Evolutionary conservation across 1,140 invertebrate genomes (phyloP).

Genomic region (Asobara japonica): DNA sequence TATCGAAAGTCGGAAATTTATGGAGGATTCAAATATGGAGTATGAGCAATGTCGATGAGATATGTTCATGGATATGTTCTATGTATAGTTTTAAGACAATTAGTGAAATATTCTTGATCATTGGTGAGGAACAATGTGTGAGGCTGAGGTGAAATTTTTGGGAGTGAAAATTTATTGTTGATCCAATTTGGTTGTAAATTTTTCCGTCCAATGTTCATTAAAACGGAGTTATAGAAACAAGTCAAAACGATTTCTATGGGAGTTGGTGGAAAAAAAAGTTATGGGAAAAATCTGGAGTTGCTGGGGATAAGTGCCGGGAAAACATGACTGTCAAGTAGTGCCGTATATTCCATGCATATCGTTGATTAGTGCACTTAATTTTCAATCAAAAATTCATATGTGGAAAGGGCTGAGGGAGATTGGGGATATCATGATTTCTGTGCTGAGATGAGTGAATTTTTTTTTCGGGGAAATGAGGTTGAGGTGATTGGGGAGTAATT

Average conservation of each 20-base stretch:
- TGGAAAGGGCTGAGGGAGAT: background rate
- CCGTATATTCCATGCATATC: constrained; percentile 7
- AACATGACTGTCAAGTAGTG: background rate
- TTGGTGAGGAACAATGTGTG: too few relatives aligned
- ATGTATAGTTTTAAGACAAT: too few relatives aligned
- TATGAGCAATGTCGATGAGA: background rate
- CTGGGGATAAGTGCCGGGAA: background rate
- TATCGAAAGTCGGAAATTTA: background rate
- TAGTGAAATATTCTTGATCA: background rate
- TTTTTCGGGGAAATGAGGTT: background rate
- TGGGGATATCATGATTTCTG: background rate
- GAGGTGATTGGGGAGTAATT: background rate
- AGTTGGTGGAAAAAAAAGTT: too few relatives aligned
- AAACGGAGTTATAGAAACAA: too few relatives aligned
- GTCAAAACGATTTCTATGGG: too few relatives aligned
- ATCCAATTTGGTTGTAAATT: background rate
- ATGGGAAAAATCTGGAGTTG: too few relatives aligned
- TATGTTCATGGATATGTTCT: background rate
- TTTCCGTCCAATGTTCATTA: background rate
- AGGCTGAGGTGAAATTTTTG: too few relatives aligned
- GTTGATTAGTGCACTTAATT: background rate
- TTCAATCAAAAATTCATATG: background rate
- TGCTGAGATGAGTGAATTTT: background rate
- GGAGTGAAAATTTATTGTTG: background rate
- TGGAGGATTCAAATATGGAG: background rate